phyloP scores from a whole-genome alignment of 2,797 vertebrate genomes.

The Pelodytes ibericus region DNA sequence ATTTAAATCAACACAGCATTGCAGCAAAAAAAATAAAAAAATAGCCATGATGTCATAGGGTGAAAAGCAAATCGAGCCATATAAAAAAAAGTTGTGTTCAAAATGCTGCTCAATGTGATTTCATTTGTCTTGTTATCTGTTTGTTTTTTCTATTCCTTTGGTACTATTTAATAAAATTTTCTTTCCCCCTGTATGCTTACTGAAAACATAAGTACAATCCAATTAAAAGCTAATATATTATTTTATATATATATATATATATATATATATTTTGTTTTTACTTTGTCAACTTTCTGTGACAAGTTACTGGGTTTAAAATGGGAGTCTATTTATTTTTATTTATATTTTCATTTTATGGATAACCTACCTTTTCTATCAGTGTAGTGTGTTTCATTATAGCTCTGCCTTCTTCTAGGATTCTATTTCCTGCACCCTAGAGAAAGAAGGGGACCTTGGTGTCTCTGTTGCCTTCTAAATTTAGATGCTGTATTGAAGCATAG shows the following conservation, averaged over 20 bases:
- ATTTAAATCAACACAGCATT: slow-evolving; percentile 7
- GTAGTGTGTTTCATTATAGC: no score
- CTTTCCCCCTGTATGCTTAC: neutral
- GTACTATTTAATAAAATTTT: neutral
- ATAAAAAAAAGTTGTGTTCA: neutral
- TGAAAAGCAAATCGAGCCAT: slow-evolving; percentile 36
- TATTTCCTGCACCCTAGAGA: no score
- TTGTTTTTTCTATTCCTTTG: neutral
- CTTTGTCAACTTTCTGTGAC: neutral
- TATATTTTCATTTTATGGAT: no score
- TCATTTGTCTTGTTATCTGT: neutral
- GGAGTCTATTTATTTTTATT: no score
- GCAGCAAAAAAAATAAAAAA: no score
- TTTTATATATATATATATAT: no score
- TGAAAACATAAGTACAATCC: neutral
- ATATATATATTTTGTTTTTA: neutral
- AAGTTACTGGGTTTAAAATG: no score
- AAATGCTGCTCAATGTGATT: neutral
- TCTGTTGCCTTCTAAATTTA: no score
- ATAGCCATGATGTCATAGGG: slow-evolving; percentile 42
- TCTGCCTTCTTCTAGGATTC: no score
- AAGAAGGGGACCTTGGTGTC: no score
- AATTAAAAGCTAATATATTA: neutral
- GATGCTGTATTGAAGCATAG: no score
- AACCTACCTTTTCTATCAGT: no score